A percentile compares a stretch with the other conserved stretches of the same genome.
These are phyloP conservation scores for Athalia circularis DNA, from an alignment of 2,888 invertebrate species.

Conservation along the genomic window DNA sequence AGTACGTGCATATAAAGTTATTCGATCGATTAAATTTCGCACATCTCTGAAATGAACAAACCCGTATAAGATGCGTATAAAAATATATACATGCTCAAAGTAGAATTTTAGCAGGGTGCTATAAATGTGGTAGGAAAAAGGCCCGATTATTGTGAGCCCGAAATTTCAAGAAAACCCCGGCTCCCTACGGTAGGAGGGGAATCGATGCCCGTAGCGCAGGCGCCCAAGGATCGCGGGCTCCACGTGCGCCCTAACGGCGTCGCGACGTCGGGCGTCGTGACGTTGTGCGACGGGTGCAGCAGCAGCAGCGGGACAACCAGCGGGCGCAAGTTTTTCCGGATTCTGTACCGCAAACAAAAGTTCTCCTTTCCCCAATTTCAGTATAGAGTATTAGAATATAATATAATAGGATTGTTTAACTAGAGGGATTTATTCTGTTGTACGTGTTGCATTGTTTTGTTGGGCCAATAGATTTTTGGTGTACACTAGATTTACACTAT, in stretches of 20 bases:
- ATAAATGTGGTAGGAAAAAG: slow-evolving; percentile 5
- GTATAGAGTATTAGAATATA: no score
- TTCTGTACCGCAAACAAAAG: slow-evolving; percentile 27
- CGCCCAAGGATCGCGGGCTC: slow-evolving; percentile 61
- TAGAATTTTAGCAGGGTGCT: neutral
- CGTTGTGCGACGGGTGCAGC: slow-evolving; percentile 22
- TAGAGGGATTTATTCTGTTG: no score
- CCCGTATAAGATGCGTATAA: no score
- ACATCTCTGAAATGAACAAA: no score
- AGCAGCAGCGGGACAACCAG: no score
- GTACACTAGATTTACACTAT: no score
- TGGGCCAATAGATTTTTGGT: no score
- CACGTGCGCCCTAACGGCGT: slow-evolving; percentile 64
- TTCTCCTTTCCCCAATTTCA: neutral
- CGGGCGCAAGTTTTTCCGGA: slow-evolving; percentile 41
- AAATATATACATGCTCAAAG: neutral
- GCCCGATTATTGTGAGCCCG: neutral
- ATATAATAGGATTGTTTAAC: no score
- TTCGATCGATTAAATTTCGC: no score
- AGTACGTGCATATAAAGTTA: no score
- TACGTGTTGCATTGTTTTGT: no score
- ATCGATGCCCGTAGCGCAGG: slow-evolving; percentile 70
- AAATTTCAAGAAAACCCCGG: slow-evolving; percentile 41
- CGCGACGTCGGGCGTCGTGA: slow-evolving; percentile 43
- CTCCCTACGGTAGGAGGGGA: slow-evolving; percentile 64